A percentile compares a stretch with the other conserved stretches of the same genome.
phyloP scores from a whole-genome alignment of 1,140 invertebrate species.

The Papilio polytes region DNA sequence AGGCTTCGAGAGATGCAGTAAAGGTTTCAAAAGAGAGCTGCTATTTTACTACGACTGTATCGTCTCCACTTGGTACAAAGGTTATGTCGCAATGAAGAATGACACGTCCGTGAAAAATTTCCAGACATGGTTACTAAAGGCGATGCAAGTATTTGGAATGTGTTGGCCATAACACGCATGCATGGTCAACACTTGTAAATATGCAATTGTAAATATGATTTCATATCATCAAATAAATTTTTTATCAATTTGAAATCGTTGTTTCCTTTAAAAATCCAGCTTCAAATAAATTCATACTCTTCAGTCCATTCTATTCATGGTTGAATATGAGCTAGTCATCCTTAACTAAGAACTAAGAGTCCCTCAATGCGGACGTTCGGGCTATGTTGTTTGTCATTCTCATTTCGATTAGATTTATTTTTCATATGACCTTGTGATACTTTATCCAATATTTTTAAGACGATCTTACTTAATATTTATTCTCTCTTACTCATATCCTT shows the following conservation, averaged over 20 bases:
- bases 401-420: too few species aligned
- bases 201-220: slow-evolving; percentile 26
- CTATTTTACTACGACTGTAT: slow-evolving; percentile 66
- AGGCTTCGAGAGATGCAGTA: slow-evolving; percentile 61
- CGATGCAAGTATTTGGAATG: slow-evolving; percentile 68
- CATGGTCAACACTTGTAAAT: slow-evolving; percentile 30
- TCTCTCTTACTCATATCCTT: too few species aligned
- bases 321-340: too few species aligned
- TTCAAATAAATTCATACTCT: too few species aligned
- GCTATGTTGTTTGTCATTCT: too few species aligned
- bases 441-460: too few species aligned
- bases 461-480: too few species aligned
- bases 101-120: slow-evolving; percentile 68
- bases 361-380: too few species aligned
- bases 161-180: slow-evolving; percentile 60
- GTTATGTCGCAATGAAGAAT: slow-evolving; percentile 54
- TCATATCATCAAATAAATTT: background rate
- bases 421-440: too few species aligned
- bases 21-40: slow-evolving; percentile 56
- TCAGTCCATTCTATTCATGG: too few species aligned
- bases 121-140: slow-evolving; percentile 59
- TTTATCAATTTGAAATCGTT: background rate
- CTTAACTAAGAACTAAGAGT: too few species aligned
- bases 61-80: slow-evolving; percentile 64
- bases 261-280: background rate